A percentile compares a stretch with the other conserved stretches of the same genome.
Conservation (phyloP, 2,797 vertebrate genomes). For the Parauchenoglanis punctatus region DNA sequence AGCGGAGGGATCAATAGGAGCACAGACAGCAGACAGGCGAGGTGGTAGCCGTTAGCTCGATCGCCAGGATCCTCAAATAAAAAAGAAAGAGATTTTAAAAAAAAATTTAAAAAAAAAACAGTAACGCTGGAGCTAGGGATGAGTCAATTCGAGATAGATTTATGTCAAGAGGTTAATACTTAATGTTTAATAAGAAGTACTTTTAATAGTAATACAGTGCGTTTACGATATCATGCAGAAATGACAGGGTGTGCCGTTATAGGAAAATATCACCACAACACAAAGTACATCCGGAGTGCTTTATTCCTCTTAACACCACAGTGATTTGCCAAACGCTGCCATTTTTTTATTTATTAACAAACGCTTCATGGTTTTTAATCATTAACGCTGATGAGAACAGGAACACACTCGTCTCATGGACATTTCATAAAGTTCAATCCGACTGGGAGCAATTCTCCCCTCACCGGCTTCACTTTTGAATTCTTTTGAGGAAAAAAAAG, state of each 20-base stretch:
- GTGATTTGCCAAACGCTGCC: too few species aligned
- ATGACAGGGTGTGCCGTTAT: too few species aligned
- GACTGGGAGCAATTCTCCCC: background rate
- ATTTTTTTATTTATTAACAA: background rate
- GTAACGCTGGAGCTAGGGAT: slow-evolving; percentile 5
- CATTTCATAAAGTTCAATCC: background rate
- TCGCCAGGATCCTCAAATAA: slow-evolving; percentile 47
- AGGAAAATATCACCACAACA: background rate
- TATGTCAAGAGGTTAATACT: background rate
- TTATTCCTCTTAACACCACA: background rate
- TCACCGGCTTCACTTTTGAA: background rate
- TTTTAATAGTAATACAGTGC: background rate
- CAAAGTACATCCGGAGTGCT: background rate
- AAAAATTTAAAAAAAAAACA: slow-evolving; percentile 51
- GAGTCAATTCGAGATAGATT: background rate
- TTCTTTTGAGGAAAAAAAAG: too few species aligned
- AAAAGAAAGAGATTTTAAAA: slow-evolving; percentile 9
- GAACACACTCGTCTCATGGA: background rate
- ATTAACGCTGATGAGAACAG: background rate
- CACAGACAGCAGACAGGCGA: slow-evolving; percentile 35
- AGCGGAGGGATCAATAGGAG: slow-evolving; percentile 42
- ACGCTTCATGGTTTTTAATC: background rate
- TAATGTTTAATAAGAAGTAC: background rate
- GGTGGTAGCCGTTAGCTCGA: slow-evolving; percentile 38
- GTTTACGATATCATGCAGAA: background rate